Conservation (phyloP, 2,113 vertebrate genomes). For the Orientallactaga bullata region DNA sequence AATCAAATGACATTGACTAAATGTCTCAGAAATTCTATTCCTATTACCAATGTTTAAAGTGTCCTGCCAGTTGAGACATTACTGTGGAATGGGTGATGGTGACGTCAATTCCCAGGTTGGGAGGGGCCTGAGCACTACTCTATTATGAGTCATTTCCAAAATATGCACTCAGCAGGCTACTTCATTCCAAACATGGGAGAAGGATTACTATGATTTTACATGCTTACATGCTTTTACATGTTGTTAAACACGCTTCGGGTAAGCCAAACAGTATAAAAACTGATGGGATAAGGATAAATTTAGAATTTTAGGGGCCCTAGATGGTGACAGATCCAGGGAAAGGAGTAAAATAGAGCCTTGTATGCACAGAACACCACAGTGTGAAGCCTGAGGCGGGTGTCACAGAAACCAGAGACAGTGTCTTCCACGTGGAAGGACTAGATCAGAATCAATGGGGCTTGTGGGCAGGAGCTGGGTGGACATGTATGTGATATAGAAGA, state of each 20-base stretch:
- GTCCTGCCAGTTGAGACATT: slow-evolving; percentile 3
- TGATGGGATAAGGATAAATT: not conserved
- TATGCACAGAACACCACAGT: not conserved
- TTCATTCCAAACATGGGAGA: slow-evolving; percentile 36
- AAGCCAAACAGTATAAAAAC: not conserved
- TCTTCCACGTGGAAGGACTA: not conserved
- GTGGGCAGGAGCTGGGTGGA: not conserved
- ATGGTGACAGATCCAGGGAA: not conserved
- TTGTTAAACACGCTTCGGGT: not conserved
- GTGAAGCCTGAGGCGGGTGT: not conserved
- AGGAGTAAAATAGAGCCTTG: not conserved
- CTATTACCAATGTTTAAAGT: slow-evolving; percentile 40
- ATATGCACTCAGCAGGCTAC: not conserved
- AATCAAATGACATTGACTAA: slow-evolving; percentile 32
- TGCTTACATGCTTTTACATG: not conserved
- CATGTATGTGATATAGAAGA: fast-evolving
- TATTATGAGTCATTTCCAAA: slow-evolving; percentile 60
- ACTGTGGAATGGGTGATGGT: not conserved
- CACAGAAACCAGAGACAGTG: not conserved
- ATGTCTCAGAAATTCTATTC: slow-evolving; percentile 9
- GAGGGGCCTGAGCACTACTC: not conserved
- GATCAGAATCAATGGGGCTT: not conserved
- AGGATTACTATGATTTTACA: not conserved
- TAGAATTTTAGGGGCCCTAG: not conserved
- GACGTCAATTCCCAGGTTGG: slow-evolving; percentile 33